A percentile compares a stretch with the other conserved stretches of the same genome.
Conservation (phyloP, 1,140 invertebrate genomes). For the Drosophila ironensis region DNA sequence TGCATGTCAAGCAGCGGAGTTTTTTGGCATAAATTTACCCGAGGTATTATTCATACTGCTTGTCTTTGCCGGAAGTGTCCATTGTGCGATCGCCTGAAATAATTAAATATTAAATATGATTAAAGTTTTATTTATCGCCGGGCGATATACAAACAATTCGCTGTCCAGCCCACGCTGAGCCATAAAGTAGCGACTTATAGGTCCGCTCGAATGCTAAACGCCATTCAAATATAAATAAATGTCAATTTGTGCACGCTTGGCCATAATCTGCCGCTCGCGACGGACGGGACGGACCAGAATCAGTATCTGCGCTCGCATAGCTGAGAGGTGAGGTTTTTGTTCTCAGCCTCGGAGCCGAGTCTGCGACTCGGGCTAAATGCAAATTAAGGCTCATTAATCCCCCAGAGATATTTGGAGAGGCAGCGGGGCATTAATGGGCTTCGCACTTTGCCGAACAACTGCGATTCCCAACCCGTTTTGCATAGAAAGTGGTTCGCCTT, state of each 20-base stretch:
- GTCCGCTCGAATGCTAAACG: conserved; percentile 63
- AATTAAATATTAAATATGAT: conserved; percentile 80
- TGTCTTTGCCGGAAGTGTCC: conserved; percentile 61
- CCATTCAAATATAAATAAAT: conserved; percentile 79
- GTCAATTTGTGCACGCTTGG: conserved; percentile 74
- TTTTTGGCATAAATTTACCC: conserved; percentile 51
- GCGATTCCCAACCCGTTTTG: conserved; percentile 53
- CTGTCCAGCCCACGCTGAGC: conserved; percentile 54
- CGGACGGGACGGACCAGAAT: no score
- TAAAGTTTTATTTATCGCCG: conserved; percentile 34
- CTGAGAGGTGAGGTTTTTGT: conserved; percentile 19
- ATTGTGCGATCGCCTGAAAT: conserved; percentile 70
- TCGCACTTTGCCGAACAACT: conserved; percentile 58
- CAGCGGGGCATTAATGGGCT: conserved; percentile 71
- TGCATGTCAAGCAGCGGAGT: conserved; percentile 71
- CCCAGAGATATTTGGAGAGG: conserved; percentile 51
- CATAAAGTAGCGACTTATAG: conserved; percentile 68
- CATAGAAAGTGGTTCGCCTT: conserved; percentile 61
- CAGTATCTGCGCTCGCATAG: no score
- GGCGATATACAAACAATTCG: conserved; percentile 5
- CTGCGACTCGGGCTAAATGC: conserved; percentile 59
- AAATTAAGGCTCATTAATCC: conserved; percentile 80
- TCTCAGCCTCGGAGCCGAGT: conserved; percentile 22
- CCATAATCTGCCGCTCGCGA: conserved; percentile 51
- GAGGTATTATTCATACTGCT: conserved; percentile 38